Evolutionary conservation across 2,113 vertebrate genomes (phyloP).

Genomic region (Corythornis cristatus): DNA sequence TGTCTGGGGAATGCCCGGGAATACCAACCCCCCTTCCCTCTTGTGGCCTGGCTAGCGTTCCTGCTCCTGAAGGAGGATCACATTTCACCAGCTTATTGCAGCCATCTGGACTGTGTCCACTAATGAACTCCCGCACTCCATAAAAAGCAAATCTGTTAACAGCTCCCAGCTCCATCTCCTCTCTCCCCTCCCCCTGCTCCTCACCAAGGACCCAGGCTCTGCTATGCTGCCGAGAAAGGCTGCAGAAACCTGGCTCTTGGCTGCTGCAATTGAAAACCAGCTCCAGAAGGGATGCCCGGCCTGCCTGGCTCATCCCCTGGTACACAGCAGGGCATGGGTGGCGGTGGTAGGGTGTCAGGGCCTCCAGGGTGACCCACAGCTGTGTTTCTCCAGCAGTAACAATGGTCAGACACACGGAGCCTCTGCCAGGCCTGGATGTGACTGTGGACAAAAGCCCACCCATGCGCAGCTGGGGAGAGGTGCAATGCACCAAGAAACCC

Average conservation of each 20-base stretch:
- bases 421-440: neutral
- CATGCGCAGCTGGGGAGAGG: accelerated
- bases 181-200: slow-evolving; percentile 23
- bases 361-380: neutral
- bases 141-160: slow-evolving; percentile 76
- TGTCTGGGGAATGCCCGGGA: slow-evolving; percentile 60
- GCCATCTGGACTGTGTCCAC: slow-evolving; percentile 77
- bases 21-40: slow-evolving; percentile 59
- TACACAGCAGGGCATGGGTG: neutral
- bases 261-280: slow-evolving; percentile 21
- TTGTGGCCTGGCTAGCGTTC: slow-evolving; percentile 14
- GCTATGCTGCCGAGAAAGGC: neutral
- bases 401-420: neutral
- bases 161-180: slow-evolving; percentile 54
- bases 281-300: neutral
- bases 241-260: slow-evolving; percentile 33
- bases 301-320: accelerated
- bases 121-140: slow-evolving; percentile 77
- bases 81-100: slow-evolving; percentile 72
- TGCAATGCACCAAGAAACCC: neutral
- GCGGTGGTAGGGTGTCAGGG: neutral
- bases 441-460: neutral
- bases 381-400: neutral
- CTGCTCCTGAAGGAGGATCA: slow-evolving; percentile 59
- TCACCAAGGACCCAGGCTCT: slow-evolving; percentile 7